These are phyloP conservation scores for Cecropterus lyciades DNA, from an alignment of 1,140 invertebrate genomes.

Conservation along the genomic window DNA sequence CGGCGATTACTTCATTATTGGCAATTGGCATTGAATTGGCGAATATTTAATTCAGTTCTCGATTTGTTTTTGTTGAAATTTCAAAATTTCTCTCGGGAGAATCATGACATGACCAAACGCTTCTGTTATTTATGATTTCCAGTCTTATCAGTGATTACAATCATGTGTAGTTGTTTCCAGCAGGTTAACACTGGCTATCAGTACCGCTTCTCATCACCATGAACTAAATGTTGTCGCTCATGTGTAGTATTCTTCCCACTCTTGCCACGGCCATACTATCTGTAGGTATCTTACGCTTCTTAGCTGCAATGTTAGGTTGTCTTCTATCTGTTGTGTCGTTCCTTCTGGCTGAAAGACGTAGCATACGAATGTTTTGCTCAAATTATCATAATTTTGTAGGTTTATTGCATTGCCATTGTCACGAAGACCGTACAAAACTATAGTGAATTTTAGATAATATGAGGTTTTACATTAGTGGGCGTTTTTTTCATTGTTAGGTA, in stretches of 20 bases:
- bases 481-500: too few relatives aligned
- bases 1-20: background rate
- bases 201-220: constrained; percentile 23
- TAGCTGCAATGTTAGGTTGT: constrained; percentile 31
- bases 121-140: constrained; percentile 1
- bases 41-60: background rate
- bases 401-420: background rate
- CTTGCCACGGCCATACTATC: constrained; percentile 17
- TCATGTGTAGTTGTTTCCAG: background rate
- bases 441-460: too few relatives aligned
- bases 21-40: constrained; percentile 6
- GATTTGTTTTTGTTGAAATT: constrained; percentile 1
- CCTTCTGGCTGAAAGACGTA: constrained; percentile 44
- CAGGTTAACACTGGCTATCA: constrained; percentile 1
- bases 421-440: background rate
- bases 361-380: constrained; percentile 37
- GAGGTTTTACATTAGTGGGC: too few relatives aligned
- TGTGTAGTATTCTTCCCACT: constrained; percentile 17
- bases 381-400: background rate
- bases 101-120: background rate
- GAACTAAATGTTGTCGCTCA: constrained; percentile 22
- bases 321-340: constrained; percentile 30
- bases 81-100: background rate
- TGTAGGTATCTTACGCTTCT: constrained; percentile 22
- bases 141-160: constrained; percentile 2